Evolutionary conservation across 2,888 invertebrate species (phyloP).

Genomic region (Lucinisca nassula): DNA sequence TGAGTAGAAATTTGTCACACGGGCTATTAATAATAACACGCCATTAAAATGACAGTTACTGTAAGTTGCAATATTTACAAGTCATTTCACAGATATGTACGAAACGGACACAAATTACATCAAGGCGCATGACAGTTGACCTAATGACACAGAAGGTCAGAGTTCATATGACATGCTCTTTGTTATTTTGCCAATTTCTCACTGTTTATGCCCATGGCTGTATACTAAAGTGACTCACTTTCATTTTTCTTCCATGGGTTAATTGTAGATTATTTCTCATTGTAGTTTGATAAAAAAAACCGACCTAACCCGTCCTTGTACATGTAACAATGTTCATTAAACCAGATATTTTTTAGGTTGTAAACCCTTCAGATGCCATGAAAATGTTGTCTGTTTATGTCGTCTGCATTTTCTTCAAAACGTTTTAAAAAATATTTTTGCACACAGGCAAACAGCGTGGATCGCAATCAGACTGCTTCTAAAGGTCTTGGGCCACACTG

Average conservation of each 20-base stretch:
- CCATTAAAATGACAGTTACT: neutral
- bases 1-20: neutral
- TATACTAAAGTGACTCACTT: neutral
- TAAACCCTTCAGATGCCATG: too few relatives aligned
- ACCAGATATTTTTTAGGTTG: neutral
- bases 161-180: neutral
- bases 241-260: neutral
- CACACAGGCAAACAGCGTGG: too few relatives aligned
- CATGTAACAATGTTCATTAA: neutral
- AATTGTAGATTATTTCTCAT: conserved; percentile 3
- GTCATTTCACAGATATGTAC: conserved; percentile 5
- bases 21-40: neutral
- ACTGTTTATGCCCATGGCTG: neutral
- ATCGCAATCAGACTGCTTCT: too few relatives aligned
- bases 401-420: too few relatives aligned
- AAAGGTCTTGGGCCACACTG: too few relatives aligned
- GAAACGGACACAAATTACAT: neutral
- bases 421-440: too few relatives aligned
- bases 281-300: neutral
- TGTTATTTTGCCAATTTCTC: neutral
- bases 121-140: neutral
- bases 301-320: neutral
- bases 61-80: neutral
- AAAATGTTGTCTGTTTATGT: too few relatives aligned
- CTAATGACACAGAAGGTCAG: neutral